Evolutionary conservation across 1,140 invertebrate genomes (phyloP).

Genomic region (Hypsibius dujardini): DNA sequence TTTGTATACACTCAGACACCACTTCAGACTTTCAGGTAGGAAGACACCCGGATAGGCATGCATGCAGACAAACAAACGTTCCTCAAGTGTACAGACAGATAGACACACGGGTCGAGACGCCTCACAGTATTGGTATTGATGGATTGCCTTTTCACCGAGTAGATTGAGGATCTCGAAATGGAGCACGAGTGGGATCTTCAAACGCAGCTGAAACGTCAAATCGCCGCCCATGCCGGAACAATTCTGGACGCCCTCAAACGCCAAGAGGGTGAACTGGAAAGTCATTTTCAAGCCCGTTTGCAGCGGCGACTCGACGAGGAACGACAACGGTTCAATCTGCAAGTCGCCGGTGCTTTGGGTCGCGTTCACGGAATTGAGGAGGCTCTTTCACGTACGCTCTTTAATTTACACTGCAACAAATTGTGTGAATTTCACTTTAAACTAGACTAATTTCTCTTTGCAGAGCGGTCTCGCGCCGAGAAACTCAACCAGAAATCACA

Average conservation of each 20-base stretch:
- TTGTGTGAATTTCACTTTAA: conserved; percentile 14
- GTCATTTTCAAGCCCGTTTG: conserved; percentile 32
- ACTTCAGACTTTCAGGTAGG: too few species aligned
- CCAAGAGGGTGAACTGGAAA: conserved; percentile 50
- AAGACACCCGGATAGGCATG: too few species aligned
- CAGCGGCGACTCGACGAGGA: conserved; percentile 46
- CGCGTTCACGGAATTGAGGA: conserved; percentile 68
- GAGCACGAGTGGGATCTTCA: conserved; percentile 53
- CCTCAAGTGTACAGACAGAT: too few species aligned
- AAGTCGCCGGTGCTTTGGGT: conserved; percentile 59
- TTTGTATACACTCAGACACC: too few species aligned
- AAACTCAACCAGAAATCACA: conserved; percentile 59
- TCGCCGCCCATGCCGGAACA: conserved; percentile 63
- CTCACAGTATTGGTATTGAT: too few species aligned
- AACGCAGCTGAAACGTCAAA: conserved; percentile 55
- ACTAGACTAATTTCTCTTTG: conserved; percentile 27
- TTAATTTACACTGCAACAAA: conserved; percentile 12
- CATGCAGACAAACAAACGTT: too few species aligned
- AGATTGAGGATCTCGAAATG: conserved; percentile 45
- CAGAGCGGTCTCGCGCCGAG: conserved; percentile 59
- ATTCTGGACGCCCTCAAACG: conserved; percentile 50
- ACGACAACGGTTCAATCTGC: conserved; percentile 49
- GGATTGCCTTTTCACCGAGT: conserved; percentile 17
- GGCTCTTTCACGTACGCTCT: conserved; percentile 55
- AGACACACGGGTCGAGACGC: too few species aligned